Conservation (phyloP, 2,797 vertebrate species). For the Xiphophorus birchmanni region DNA sequence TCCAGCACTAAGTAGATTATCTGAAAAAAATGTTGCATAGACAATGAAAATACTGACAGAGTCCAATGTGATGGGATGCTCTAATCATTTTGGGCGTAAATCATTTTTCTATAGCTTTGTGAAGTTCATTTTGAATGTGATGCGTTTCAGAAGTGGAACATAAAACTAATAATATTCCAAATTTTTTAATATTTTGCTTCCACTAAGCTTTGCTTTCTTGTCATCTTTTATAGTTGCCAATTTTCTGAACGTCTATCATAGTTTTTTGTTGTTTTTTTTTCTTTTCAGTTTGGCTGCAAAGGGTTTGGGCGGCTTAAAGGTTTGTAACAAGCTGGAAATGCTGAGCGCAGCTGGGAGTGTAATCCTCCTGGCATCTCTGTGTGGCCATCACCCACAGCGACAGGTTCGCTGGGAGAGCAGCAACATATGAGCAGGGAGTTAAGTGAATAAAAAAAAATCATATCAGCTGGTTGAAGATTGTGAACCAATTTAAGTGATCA, state of each 20-base stretch:
- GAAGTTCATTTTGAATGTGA: neutral
- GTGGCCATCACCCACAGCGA: constrained; percentile 37
- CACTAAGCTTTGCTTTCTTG: neutral
- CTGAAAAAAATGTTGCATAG: constrained; percentile 9
- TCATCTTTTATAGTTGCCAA: neutral
- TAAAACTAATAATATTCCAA: neutral
- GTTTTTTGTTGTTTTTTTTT: neutral
- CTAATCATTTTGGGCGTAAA: neutral
- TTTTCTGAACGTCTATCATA: neutral
- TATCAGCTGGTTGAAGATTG: neutral
- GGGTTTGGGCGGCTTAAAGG: neutral
- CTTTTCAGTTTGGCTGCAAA: neutral
- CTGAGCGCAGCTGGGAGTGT: neutral
- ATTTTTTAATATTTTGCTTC: neutral
- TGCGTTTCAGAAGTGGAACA: neutral
- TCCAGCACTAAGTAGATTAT: constrained; percentile 16
- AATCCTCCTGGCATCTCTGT: constrained; percentile 30
- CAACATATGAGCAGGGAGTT: neutral
- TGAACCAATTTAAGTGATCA: neutral
- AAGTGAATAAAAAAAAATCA: neutral
- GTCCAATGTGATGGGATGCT: neutral
- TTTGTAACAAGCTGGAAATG: neutral
- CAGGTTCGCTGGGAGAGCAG: neutral
- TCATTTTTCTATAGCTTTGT: neutral
- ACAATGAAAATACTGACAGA: neutral